Percentiles rank a stretch among this genome's conserved stretches.
These are phyloP conservation scores for Adrianichthys oophorus DNA, from an alignment of 2,797 vertebrate genomes.

Conservation along the genomic window DNA sequence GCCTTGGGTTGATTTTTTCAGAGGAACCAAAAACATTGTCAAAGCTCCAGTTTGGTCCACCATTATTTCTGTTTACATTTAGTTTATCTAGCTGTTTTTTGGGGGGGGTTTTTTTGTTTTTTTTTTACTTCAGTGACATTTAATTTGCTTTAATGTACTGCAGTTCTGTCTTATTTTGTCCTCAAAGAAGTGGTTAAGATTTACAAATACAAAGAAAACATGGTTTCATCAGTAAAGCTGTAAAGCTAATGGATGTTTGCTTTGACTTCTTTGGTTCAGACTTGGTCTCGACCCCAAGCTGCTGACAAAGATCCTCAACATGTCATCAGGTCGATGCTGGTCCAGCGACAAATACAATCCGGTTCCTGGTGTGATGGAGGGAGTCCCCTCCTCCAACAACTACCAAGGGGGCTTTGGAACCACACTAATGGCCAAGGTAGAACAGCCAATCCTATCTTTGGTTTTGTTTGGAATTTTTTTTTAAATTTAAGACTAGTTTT, in stretches of 20 bases:
- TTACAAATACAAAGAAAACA: background rate
- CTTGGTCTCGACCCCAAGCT: conserved; percentile 95
- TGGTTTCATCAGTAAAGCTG: background rate
- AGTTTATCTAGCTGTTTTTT: background rate
- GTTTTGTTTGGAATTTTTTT: background rate
- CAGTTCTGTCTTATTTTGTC: background rate
- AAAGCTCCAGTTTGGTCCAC: conserved; percentile 1
- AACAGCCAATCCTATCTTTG: background rate
- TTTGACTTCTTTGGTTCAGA: conserved; percentile 81
- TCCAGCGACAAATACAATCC: conserved; percentile 93
- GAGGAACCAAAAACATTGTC: conserved; percentile 34
- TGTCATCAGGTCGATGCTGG: conserved; percentile 95
- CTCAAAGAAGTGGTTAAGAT: background rate
- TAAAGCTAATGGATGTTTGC: conserved; percentile 19
- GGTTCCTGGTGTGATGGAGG: conserved; percentile 92
- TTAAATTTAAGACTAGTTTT: background rate
- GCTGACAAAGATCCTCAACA: conserved; percentile 91
- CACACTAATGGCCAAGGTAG: conserved; percentile 93
- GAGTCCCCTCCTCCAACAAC: conserved; percentile 91
- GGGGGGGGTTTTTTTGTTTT: too few species aligned
- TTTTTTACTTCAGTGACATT: background rate
- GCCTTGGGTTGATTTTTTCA: conserved; percentile 11
- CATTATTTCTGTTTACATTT: background rate
- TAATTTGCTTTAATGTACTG: background rate
- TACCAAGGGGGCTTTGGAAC: conserved; percentile 95